Evolutionary conservation across 2,797 vertebrate species (phyloP), one percentile per base, ranked within the genome.

Genomic region (Sebastes itinus): DNA sequence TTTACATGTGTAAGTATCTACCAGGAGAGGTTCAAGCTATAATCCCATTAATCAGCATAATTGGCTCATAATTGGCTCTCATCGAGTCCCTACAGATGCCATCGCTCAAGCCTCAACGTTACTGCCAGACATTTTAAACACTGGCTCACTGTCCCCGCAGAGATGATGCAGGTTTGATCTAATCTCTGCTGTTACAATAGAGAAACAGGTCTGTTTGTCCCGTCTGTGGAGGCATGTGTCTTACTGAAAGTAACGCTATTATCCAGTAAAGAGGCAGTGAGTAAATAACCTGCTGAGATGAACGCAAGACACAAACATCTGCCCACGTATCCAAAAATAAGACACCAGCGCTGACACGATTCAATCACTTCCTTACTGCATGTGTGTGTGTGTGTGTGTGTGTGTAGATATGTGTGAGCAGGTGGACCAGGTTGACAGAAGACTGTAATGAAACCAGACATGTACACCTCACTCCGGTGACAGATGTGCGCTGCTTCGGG

Each of bases 11-110:
- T 66, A 68, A 83, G 86, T 80, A 84, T 90, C 82, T 78, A 84
- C 85, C 85, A 86, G 81, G 87, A 90, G 83, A 87, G 84, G 80
- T 82, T 25, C 64, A 55, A 77, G 80, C 87, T 77, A 73, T 90
- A 93, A 95, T 94, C 91, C 87, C 82, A 92, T 93, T 93, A 93
- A 94, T 94, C 93, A 89, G 82, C 72, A 78, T 94, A 93, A 94
- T 87, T 93, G 86, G 76, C 75, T 84, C 84, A 80, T 94, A 92
- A 95, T 93, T 93, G 85, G 76, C 86, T 82, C 89, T 90, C 85
- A 84, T 93, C 89, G 90, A 75, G 72, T 86, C 86, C 88, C 90
- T 65, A 54, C 91, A 92, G 93, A 94, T 87, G 90, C 69, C 91
- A 90, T 92, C 88, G 85, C 74, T 92, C 89, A 87, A 89, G 83